These are phyloP conservation scores for Raja brachyura DNA, from an alignment of 2,113 vertebrate genomes.

Conservation along the genomic window DNA sequence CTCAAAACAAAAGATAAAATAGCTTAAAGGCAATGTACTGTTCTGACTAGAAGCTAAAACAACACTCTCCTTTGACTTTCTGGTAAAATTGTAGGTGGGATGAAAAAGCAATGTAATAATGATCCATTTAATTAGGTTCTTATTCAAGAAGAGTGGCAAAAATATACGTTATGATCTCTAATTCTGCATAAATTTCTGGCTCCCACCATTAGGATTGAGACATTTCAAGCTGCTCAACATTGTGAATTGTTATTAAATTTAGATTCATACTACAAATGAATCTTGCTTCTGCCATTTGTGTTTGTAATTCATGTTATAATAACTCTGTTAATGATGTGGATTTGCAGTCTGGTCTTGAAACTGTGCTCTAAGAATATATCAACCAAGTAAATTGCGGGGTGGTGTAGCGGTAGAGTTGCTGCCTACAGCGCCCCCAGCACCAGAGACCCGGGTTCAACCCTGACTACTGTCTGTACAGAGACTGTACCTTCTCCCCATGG, in stretches of 20 bases:
- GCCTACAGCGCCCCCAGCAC: no score
- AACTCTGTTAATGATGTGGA: background rate
- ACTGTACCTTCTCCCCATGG: no score
- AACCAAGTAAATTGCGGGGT: no score
- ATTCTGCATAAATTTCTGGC: background rate
- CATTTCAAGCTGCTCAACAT: background rate
- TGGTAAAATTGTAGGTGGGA: background rate
- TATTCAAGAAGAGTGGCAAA: background rate
- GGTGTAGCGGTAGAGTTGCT: no score
- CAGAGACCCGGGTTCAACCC: no score
- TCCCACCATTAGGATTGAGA: no score
- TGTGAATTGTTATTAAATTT: background rate
- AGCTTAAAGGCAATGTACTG: background rate
- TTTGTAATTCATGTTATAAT: background rate
- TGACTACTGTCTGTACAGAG: no score
- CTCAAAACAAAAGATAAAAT: background rate
- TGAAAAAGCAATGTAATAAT: background rate
- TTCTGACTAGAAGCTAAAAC: background rate
- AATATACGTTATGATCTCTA: background rate
- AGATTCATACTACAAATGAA: background rate
- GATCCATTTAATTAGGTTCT: no score
- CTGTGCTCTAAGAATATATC: background rate
- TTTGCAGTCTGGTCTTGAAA: background rate
- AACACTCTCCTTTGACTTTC: background rate
- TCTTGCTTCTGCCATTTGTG: background rate